Evolutionary conservation across 2,797 vertebrate species (phyloP).

Genomic region (Acanthiza pusilla): DNA sequence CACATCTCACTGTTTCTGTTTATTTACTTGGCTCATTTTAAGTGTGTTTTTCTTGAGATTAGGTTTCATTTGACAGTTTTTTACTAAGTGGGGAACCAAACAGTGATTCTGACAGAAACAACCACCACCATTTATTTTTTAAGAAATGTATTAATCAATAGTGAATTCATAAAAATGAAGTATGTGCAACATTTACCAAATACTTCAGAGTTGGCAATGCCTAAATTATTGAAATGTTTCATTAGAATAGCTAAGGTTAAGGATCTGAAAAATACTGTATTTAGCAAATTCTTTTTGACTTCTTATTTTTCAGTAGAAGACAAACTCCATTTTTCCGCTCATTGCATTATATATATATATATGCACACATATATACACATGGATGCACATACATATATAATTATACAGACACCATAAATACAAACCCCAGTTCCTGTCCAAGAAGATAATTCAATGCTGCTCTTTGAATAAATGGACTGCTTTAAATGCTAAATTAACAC

Average conservation of each 20-base stretch:
- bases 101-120: background rate
- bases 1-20: background rate
- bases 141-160: background rate
- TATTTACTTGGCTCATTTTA: background rate
- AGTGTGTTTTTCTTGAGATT: background rate
- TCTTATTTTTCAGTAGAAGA: background rate
- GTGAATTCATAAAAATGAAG: background rate
- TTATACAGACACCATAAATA: background rate
- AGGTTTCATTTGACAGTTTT: background rate
- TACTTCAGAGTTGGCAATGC: background rate
- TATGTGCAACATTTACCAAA: background rate
- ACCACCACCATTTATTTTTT: background rate
- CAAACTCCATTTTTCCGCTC: background rate
- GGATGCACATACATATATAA: background rate
- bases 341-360: background rate
- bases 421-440: background rate
- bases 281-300: background rate
- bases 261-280: background rate
- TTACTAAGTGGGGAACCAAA: background rate
- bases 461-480: background rate
- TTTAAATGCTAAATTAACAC: background rate
- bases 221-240: background rate
- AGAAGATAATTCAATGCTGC: background rate
- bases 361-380: rapidly evolving
- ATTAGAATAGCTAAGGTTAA: background rate